Percentiles rank a stretch among this genome's conserved stretches.
Conservation (phyloP, 2,888 invertebrate species). For the Strigamia crassipes region DNA sequence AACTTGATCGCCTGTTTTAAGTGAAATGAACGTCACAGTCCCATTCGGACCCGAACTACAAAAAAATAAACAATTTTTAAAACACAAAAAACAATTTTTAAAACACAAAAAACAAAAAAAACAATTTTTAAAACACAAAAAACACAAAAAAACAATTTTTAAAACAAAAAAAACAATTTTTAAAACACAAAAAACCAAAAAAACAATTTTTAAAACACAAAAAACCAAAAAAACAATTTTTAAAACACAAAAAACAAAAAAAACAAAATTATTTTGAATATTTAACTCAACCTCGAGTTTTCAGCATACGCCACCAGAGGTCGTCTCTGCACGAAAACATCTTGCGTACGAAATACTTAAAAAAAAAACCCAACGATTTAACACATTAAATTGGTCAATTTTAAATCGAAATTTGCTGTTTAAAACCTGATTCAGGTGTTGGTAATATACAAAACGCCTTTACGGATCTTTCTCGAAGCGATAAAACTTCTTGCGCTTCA, state of each 20-base stretch:
- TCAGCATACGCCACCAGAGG: conserved; percentile 91
- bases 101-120: no score
- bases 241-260: no score
- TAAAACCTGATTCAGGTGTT: conserved; percentile 66
- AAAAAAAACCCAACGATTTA: conserved; percentile 52
- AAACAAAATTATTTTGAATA: background rate
- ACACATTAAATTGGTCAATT: background rate
- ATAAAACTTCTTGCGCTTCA: conserved; percentile 91
- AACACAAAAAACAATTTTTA: background rate
- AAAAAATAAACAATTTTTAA: background rate
- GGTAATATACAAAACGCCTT: conserved; percentile 81
- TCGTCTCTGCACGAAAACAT: conserved; percentile 77
- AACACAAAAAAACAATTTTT: no score
- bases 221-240: no score
- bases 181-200: no score
- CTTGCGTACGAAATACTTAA: conserved; percentile 61
- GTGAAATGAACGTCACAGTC: conserved; percentile 81
- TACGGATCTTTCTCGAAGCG: conserved; percentile 90
- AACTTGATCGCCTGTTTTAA: conserved; percentile 79
- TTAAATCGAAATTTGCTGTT: background rate
- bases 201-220: no score
- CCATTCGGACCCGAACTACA: conserved; percentile 71
- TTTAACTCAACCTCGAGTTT: conserved; percentile 67
- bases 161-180: no score
- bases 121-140: no score